Conservation (phyloP, 53 echinoderm and acorn worm genomes). For the Henricia sp. region DNA sequence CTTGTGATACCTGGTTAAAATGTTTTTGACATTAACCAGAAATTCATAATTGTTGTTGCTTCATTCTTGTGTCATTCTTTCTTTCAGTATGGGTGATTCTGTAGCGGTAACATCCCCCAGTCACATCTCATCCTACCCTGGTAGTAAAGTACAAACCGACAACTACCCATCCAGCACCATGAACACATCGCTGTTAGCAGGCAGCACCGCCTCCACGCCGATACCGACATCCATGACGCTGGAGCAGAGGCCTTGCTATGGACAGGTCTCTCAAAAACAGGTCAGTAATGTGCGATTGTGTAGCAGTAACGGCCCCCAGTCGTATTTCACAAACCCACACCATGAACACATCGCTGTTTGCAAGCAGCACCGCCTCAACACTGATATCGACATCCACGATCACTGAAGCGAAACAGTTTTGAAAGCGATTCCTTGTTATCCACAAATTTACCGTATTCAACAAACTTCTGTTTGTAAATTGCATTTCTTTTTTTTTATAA, state of each 20-base stretch:
- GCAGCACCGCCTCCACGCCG: constrained; percentile 2
- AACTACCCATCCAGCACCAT: constrained; percentile 30
- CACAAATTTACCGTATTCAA: background rate
- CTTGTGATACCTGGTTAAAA: too few species aligned
- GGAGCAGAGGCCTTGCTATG: constrained; percentile 51
- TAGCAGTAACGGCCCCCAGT: too few species aligned
- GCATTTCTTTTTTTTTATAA: too few species aligned
- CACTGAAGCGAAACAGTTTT: too few species aligned
- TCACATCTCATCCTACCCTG: constrained; percentile 52
- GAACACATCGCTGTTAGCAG: constrained; percentile 21
- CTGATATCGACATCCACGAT: too few species aligned
- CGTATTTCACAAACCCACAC: too few species aligned
- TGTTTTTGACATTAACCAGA: too few species aligned
- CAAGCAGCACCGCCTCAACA: too few species aligned
- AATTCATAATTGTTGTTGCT: too few species aligned
- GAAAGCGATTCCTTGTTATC: too few species aligned
- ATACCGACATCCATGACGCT: constrained; percentile 18
- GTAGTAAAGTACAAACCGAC: constrained; percentile 47
- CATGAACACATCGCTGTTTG: too few species aligned
- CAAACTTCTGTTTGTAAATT: too few species aligned
- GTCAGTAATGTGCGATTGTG: constrained; percentile 2
- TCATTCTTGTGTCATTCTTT: background rate
- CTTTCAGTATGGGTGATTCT: constrained; percentile 44
- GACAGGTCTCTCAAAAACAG: constrained; percentile 71
- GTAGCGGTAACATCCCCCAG: constrained; percentile 47